Evolutionary conservation across 2,113 vertebrate species (phyloP), one percentile per base, ranked within the genome.

Genomic region (Otus sunia): DNA sequence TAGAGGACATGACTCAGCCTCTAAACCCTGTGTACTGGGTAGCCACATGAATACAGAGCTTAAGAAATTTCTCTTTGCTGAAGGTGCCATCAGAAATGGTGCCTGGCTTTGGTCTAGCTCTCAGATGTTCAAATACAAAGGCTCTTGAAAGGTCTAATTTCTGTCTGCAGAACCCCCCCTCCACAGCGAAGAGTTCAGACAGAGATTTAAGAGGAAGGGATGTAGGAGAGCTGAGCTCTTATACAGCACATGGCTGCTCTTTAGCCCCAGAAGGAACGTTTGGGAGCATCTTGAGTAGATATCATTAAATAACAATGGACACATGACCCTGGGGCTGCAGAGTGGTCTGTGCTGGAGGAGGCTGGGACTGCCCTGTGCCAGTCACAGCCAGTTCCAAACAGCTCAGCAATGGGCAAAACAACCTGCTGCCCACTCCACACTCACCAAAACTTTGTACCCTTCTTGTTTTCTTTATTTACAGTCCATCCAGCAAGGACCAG

Each of bases 381-480:
- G 25, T 55, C 45, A 41, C 36, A 72, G 16, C 7, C 5, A 1
- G 34, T 75, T 59, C 25, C 25, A 34, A 88, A 49, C 8, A 49
- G 18, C 20, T 45, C 6, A 3, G 15, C 6, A 21, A 36, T 0
- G 1, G 32, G 55, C 8, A 74, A 74, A 69, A 0, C 16, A n/a
- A 47, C 30, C 19, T 2, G 0, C 18, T 1, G 1, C 36, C 12
- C 21, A 41, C 10, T 6, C 9, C 25, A 6, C 1, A 3, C 6
- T 34, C 16, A 30, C 9, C 4, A 19, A 32, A 64, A 77, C 22
- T 72, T 25, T 21, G 27, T 73, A 52, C 8, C 12, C 1, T 36
- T 27, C 59, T 50, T 25, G 10, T 0, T 12, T 71, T 29, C 43
- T 53, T 49, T 8, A 30, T 50, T 37, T 67, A 39, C 26, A 55